Evolutionary conservation across 37 sponge, comb jelly and placozoan species (phyloP).

Genomic region (Chondrosia reniformis): DNA sequence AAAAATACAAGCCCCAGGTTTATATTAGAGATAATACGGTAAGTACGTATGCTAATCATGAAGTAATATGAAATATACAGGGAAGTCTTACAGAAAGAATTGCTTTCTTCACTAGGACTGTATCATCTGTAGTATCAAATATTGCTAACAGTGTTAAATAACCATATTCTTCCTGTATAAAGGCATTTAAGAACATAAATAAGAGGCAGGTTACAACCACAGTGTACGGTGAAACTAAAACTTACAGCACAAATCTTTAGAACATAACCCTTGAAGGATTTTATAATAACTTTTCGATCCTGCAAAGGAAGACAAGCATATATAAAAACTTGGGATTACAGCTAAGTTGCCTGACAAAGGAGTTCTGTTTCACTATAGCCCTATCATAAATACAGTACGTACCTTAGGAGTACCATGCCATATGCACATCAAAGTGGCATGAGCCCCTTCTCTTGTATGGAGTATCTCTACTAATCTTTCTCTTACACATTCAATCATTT

Average conservation of each 20-base stretch:
- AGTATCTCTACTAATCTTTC: slow-evolving; percentile 50
- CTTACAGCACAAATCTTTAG: slow-evolving; percentile 79
- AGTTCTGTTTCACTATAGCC: too few species aligned
- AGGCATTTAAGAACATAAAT: background rate
- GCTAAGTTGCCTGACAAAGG: background rate
- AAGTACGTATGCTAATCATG: too few species aligned
- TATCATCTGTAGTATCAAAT: slow-evolving; percentile 96
- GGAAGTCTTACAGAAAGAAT: slow-evolving; percentile 54
- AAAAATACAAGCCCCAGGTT: too few species aligned
- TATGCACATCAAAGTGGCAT: slow-evolving; percentile 66
- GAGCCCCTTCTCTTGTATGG: slow-evolving; percentile 48
- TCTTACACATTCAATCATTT: slow-evolving; percentile 76
- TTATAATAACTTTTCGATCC: slow-evolving; percentile 88
- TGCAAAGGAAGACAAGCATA: slow-evolving; percentile 6
- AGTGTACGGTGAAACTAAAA: background rate
- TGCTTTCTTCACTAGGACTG: slow-evolving; percentile 82
- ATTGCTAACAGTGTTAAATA: slow-evolving; percentile 76
- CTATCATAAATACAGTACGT: background rate
- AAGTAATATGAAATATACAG: too few species aligned
- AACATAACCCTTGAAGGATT: slow-evolving; percentile 81
- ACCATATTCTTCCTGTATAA: slow-evolving; percentile 80
- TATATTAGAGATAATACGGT: too few species aligned
- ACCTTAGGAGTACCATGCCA: slow-evolving; percentile 96
- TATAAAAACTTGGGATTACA: background rate
- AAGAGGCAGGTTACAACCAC: background rate